phyloP scores from a whole-genome alignment of 2,113 vertebrate genomes.

The Nibea albiflora region DNA sequence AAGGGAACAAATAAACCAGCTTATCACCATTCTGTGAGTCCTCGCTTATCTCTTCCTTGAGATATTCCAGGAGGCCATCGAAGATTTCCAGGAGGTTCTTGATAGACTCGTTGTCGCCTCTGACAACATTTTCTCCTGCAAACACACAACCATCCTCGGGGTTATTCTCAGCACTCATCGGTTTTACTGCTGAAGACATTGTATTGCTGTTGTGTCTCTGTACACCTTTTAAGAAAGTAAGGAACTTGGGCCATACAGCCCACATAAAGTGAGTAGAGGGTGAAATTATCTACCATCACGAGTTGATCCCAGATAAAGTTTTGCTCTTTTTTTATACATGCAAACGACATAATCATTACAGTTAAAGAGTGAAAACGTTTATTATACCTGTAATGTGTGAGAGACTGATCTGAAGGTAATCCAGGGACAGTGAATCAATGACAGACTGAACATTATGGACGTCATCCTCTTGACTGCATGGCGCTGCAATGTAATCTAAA shows the following conservation, averaged over 20 bases:
- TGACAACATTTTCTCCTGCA: slow-evolving; percentile 95
- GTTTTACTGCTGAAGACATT: neutral
- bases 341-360: neutral
- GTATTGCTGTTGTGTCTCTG: neutral
- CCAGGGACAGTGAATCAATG: slow-evolving; percentile 96
- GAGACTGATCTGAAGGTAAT: slow-evolving; percentile 97
- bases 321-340: neutral
- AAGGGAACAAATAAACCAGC: slow-evolving; percentile 27
- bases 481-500: slow-evolving; percentile 88
- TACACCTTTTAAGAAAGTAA: neutral
- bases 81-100: slow-evolving; percentile 97
- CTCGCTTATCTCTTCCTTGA: slow-evolving; percentile 90
- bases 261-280: neutral
- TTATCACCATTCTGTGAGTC: slow-evolving; percentile 86
- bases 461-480: slow-evolving; percentile 91
- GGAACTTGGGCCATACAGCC: neutral
- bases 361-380: neutral
- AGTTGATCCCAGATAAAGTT: neutral
- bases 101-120: slow-evolving; percentile 90
- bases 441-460: slow-evolving; percentile 94
- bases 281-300: neutral
- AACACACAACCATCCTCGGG: slow-evolving; percentile 24
- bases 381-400: slow-evolving; percentile 95
- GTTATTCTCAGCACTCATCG: neutral
- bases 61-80: slow-evolving; percentile 95